Percentiles rank a stretch among this genome's conserved stretches.
Conservation (phyloP, 2,888 invertebrate genomes). For the Pseudeuparius sepicola region DNA sequence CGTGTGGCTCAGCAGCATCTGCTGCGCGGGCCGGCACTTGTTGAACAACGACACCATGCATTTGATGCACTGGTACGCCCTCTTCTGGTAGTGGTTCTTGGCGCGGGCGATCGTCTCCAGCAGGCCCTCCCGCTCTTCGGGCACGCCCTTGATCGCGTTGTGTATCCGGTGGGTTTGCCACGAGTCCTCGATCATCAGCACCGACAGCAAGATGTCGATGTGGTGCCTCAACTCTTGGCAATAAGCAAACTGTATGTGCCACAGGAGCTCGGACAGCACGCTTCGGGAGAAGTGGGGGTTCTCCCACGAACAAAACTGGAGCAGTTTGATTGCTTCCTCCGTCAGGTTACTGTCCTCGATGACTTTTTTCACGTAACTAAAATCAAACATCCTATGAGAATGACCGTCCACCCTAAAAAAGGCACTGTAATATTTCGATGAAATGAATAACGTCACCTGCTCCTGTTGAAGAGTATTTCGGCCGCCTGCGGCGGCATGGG, state of each 20-base stretch:
- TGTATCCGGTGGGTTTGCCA: conserved; percentile 94
- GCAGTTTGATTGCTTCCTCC: conserved; percentile 80
- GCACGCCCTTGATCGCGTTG: conserved; percentile 83
- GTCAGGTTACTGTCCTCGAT: conserved; percentile 89
- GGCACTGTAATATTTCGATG: no score
- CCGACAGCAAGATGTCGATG: conserved; percentile 77
- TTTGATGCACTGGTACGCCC: conserved; percentile 95
- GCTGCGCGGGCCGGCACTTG: conserved; percentile 68
- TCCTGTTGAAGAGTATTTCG: conserved; percentile 66
- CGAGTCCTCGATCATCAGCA: conserved; percentile 85
- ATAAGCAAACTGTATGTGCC: conserved; percentile 85
- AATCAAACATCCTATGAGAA: conserved; percentile 20
- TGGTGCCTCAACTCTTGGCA: conserved; percentile 90
- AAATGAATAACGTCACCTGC: no score
- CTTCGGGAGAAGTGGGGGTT: conserved; percentile 87
- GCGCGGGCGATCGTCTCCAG: conserved; percentile 87
- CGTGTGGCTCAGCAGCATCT: conserved; percentile 65
- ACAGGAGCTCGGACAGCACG: conserved; percentile 81
- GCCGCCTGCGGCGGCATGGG: conserved; percentile 64
- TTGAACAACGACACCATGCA: conserved; percentile 85
- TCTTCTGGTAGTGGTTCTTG: conserved; percentile 91
- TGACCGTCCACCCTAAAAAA: not conserved
- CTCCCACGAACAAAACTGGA: conserved; percentile 95
- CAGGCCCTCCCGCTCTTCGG: conserved; percentile 82
- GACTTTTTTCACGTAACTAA: conserved; percentile 83